Evolutionary conservation across 1,140 invertebrate genomes (phyloP), one percentile per base, ranked within the genome.

Genomic region (Macrobrachium rosenbergii): DNA sequence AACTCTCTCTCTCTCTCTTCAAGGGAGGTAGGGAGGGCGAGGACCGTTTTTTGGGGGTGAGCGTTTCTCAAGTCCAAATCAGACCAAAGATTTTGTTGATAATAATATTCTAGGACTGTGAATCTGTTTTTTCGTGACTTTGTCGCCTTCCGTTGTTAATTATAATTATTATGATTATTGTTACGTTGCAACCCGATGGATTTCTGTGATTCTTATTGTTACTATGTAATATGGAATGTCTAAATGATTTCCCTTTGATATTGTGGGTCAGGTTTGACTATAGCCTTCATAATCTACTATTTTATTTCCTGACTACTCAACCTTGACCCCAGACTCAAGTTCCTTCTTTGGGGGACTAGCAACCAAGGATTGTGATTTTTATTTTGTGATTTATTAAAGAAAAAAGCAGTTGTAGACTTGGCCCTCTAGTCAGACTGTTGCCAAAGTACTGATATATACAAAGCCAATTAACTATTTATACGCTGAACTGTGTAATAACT

Each of bases 41-140:
- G 52, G 21, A 76, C 60, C 8, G 19, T 63, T 63, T 16, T 52
- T n/a, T 75, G 52, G 52, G 52, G 43, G 45, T 77, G 75, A 58
- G 75, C 43, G 52, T 77, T 72, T 82, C 45, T 37, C 17, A 82
- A 82, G 69, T 67, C 72, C 77, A 63, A 45, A 43, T 87, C 78
- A 87, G 81, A 81, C 85, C 85, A 87, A 87, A 87, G 85, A 87
- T 87, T 87, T 87, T 87, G 79, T 82, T 87, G 85, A 87, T 82
- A 81, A 75, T 58, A 58, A 21, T 58, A 87, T 87, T 81, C 78
- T 86, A 80, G 63, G 21, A 73, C 67, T 87, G 77, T 87, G 85
- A 87, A 69, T 87, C 72, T 83, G 82, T 83, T 83, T 58, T 83
- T 58, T 52, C 52, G 52, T 52, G 52, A 52, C 52, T 52, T 12